Percentiles rank a stretch among this genome's conserved stretches.
These are phyloP conservation scores for Tipula helvola DNA, from an alignment of 2,888 invertebrate species.

Conservation along the genomic window DNA sequence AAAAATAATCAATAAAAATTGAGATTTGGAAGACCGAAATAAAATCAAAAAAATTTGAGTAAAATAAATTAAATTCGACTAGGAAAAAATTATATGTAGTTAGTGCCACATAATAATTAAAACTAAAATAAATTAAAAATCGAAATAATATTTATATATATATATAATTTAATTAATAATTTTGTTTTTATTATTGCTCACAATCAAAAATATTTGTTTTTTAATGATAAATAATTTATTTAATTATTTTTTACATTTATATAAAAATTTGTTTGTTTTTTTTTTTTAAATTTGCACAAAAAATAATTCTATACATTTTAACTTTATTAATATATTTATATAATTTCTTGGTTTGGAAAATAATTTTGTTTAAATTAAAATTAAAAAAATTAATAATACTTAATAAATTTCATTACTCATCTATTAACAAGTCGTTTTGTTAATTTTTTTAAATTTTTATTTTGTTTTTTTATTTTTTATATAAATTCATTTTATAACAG, in stretches of 20 bases:
- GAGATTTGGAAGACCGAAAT: too few relatives aligned
- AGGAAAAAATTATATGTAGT: too few relatives aligned
- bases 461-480: background rate
- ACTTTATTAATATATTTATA: background rate
- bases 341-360: background rate
- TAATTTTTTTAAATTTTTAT: background rate
- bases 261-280: background rate
- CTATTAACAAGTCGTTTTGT: background rate
- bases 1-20: too few relatives aligned
- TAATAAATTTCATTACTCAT: background rate
- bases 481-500: background rate
- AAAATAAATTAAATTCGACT: too few relatives aligned
- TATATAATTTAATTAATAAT: background rate
- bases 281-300: background rate
- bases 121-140: background rate
- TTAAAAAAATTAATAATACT: background rate
- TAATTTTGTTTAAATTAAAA: background rate
- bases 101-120: background rate
- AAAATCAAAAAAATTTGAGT: too few relatives aligned
- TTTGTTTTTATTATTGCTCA: background rate
- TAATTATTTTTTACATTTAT: background rate
- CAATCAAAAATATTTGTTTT: background rate
- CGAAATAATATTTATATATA: background rate
- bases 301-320: background rate
- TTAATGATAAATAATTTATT: background rate